Evolutionary conservation across 1,140 invertebrate species (phyloP), one percentile per base, ranked within the genome.

Genomic region (Drosophila ananassae): DNA sequence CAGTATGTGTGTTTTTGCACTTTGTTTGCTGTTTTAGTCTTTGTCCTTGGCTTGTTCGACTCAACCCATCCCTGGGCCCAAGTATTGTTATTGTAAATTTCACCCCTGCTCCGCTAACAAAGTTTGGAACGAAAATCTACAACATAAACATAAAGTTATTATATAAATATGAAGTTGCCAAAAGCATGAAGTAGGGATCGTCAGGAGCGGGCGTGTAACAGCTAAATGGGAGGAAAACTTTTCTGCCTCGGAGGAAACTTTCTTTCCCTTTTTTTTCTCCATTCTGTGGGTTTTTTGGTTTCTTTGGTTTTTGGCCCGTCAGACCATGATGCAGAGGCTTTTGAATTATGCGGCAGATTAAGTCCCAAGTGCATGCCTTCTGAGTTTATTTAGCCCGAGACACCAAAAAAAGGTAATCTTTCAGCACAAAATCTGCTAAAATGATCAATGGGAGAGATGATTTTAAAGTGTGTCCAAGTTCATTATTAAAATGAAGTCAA

Each of bases 101-200:
- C 17, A 56, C 60, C 63, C 63, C 32, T 21, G 66, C 46, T 24
- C 17, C 8, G 28, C 12, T 28, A 22, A 44, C 28, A 60, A 59
- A 56, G 30, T 57, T 48, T 17, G 22, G 37, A 52, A 57, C 71
- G 54, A 77, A 85, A 77, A 85, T 73, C 81, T 81, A 87, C 82
- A 89, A 89, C 79, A 82, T 73, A 87, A 85, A 85, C 82, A 85
- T 87, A 78, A 85, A 85, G 79, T 85, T 85, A 85, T 85, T 85
- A 82, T 82, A 85, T 85, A 85, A 85, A 85, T 85, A 85, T 82
- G 82, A 85, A 87, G 78, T 82, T 82, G 50, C 61, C 77, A 76
- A 67, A 6, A 41, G 47, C 24, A 46, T 41, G 25, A 41, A 39
- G 68, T n/a, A 58, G 17, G 46, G 56, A 47, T 47, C 21, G 44